Evolutionary conservation across 2,113 vertebrate species (phyloP), one percentile per base, ranked within the genome.

Genomic region (Nibea albiflora): DNA sequence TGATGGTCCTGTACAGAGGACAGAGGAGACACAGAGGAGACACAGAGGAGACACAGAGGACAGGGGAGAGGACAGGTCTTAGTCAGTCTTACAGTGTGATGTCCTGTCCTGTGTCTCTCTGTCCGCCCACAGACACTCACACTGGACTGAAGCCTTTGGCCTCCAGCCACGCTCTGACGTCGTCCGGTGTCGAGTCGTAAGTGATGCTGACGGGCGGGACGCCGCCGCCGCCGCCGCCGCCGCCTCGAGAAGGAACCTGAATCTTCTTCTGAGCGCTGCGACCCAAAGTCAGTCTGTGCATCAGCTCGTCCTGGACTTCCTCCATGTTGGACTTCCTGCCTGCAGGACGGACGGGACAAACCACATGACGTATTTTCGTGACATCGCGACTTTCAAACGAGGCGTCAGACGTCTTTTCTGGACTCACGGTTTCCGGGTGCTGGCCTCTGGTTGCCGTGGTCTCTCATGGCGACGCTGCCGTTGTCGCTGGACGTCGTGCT

Each of bases 321-420:
- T 99, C 98, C 98, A 99, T 99, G 93, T 98, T 97, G 0, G 98
- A 99, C 88, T 98, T 98, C 89, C 97, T 96, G 46, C 97, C 98
- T 98, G 50, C 1, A 31, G 24, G 35, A 39, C 35, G 1, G 8
- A 9, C 0, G 35, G 56, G 5, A 11, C n/a, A 56, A 10, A 56
- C 53, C 35, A 39, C 35, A 2, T 39, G 35, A 39, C 35, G 35
- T 35, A 35, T 35, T 35, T 35, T 39, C 35, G 7, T 39, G 35
- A 39, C 35, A 39, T 39, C 1, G 8, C 7, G 35, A 39, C 35
- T 39, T 39, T 46, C 11, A 14, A 46, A 46, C 11, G 44, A 14
- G 44, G 10, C 44, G 4, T 46, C 11, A 46, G 11, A 44, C 42
- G 11, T 46, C 11, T 53, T 22, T 0, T 10, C 22, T 10, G 56